Evolutionary conservation across 2,113 vertebrate genomes (phyloP), one percentile per base, ranked within the genome.

Genomic region (Sylvia atricapilla): DNA sequence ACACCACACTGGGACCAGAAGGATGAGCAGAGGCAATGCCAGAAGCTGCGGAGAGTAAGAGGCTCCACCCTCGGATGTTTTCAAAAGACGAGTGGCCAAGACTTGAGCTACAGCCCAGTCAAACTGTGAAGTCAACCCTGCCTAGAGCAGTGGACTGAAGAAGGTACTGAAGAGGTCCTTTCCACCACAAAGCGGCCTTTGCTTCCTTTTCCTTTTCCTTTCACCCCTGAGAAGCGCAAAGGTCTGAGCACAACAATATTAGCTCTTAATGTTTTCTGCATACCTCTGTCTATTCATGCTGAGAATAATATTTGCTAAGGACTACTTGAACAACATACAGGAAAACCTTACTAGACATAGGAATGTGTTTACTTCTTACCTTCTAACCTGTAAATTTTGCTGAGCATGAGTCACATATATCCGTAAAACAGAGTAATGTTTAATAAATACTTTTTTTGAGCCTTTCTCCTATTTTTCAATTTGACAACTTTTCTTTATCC

Each of bases 1-100:
- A 52, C 30, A 70, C 15, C 52, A n/a, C 0, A 0, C 9, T 30
- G 37, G 46, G 28, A 82, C 7, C 35, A 85, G 35, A 8, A 78
- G 37, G 24, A 37, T 56, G 12, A 91, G 69, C 31, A 81, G 31
- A 68, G 5, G n/a, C 27, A 41, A 69, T 8, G 12, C 28, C 44
- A 67, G 69, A 74, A 49, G 52, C 39, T 1, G 0, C 15, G 33
- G 6, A 75, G 19, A 20, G 6, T 22, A 18, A 31, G 10, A 49
- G 7, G 9, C 17, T 8, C 11, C 50, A 56, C 1, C 15, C 9
- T 7, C 44, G 46, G 22, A 39, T 4, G 1, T 49, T 62, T 82
- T 55, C 52, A 67, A 78, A 95, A 83, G 6, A 7, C 6, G 7
- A 41, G 33, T 12, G n/a, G 53, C 39, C 21, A 31, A 56, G 19